These are phyloP conservation scores for Ophion obscuratus DNA, from an alignment of 2,888 invertebrate genomes.

Conservation along the genomic window DNA sequence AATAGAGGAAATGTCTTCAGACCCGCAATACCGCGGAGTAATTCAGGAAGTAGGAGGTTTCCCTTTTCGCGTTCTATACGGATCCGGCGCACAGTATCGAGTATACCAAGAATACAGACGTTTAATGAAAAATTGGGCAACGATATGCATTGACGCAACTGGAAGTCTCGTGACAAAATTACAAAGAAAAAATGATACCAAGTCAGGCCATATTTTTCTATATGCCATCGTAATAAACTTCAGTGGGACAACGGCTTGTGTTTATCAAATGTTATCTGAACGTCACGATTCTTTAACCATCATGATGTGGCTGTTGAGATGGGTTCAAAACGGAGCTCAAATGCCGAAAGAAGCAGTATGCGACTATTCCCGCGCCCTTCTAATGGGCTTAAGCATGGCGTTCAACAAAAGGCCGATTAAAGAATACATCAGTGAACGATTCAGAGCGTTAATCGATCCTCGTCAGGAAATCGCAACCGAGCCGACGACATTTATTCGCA, in stretches of 20 bases:
- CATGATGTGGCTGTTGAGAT: slow-evolving; percentile 43
- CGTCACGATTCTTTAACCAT: slow-evolving; percentile 36
- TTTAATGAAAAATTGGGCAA: slow-evolving; percentile 2
- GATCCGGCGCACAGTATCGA: slow-evolving; percentile 35
- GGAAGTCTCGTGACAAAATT: slow-evolving; percentile 55
- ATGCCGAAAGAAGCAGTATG: not conserved
- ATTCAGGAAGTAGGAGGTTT: not conserved
- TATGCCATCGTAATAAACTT: slow-evolving; percentile 8
- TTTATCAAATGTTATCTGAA: slow-evolving; percentile 6
- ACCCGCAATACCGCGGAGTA: slow-evolving; percentile 30
- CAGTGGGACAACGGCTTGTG: not conserved
- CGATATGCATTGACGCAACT: slow-evolving; percentile 49
- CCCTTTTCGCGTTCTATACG: slow-evolving; percentile 53
- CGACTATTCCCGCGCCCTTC: slow-evolving; percentile 58
- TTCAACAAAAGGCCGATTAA: slow-evolving; percentile 56
- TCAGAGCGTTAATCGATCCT: no score
- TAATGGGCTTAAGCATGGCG: slow-evolving; percentile 52
- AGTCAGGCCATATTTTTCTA: slow-evolving; percentile 12
- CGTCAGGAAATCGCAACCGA: no score
- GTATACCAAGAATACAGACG: slow-evolving; percentile 53
- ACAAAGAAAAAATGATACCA: not conserved
- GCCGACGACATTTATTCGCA: not conserved
- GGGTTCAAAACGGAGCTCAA: slow-evolving; percentile 22
- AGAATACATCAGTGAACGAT: slow-evolving; percentile 37
- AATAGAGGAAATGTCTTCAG: no score